A percentile compares a stretch with the other conserved stretches of the same genome.
phyloP scores from a whole-genome alignment of 2,797 vertebrate genomes.

The Lacerta viridis region DNA sequence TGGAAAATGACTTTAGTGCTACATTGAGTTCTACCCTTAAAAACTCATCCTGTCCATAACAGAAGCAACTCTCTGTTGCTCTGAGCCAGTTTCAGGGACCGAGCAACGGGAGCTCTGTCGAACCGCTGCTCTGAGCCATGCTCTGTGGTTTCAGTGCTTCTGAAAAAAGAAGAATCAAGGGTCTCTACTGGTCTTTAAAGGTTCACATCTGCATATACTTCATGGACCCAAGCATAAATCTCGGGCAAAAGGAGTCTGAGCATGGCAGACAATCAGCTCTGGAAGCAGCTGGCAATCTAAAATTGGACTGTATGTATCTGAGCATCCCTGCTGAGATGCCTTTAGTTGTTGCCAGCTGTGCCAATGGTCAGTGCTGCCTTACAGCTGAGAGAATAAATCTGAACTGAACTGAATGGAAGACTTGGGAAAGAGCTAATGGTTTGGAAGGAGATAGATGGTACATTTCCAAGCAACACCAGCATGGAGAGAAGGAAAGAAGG shows the following conservation, averaged over 20 bases:
- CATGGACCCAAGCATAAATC: background rate
- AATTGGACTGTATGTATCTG: background rate
- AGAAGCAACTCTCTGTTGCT: background rate
- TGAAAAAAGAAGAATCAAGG: no score
- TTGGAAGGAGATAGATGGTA: constrained; percentile 19
- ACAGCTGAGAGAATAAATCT: constrained; percentile 9
- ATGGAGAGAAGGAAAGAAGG: background rate
- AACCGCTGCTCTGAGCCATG: background rate
- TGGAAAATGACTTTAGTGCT: no score
- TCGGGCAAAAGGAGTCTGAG: background rate
- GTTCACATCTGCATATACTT: no score
- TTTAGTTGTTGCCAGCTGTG: background rate
- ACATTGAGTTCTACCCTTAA: no score
- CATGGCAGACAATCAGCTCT: background rate
- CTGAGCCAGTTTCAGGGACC: background rate
- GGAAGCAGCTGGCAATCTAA: constrained; percentile 4
- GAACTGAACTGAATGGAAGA: constrained; percentile 10
- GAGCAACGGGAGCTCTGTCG: no score
- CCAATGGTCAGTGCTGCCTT: constrained; percentile 17
- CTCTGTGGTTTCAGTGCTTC: background rate
- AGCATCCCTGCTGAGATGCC: constrained; percentile 26
- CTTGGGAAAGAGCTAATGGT: background rate
- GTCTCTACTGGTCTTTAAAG: no score
- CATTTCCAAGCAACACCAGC: background rate
- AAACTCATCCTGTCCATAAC: background rate